Conservation (phyloP, 2,888 invertebrate genomes). For the Diarsia rubi region DNA sequence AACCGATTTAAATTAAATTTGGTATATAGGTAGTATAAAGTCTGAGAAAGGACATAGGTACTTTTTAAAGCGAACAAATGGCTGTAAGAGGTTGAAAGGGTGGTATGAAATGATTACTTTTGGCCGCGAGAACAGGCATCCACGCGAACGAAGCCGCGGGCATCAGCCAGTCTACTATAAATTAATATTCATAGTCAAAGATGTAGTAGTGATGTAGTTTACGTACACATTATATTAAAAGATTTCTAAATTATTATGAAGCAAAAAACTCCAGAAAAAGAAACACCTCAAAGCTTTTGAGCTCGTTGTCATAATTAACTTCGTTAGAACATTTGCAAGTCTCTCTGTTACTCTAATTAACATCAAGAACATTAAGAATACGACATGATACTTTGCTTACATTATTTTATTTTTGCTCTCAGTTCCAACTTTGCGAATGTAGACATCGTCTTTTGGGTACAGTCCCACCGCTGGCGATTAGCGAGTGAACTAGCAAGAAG, state of each 20-base stretch:
- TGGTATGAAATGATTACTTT: no score
- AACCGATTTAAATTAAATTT: no score
- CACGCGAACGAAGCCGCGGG: no score
- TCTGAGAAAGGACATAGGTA: no score
- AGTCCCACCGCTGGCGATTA: not conserved
- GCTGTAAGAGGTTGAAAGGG: no score
- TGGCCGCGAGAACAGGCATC: no score
- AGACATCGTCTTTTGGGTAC: not conserved
- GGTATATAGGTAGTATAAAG: no score
- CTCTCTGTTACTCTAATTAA: slow-evolving; percentile 37
- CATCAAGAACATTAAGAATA: slow-evolving; percentile 21
- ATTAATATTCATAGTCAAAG: not conserved
- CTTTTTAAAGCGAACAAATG: no score
- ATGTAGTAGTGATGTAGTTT: no score
- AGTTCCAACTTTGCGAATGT: not conserved
- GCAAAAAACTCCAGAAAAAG: not conserved
- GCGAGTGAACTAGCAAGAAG: not conserved
- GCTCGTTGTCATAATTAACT: slow-evolving; percentile 25
- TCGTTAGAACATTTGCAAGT: slow-evolving; percentile 41
- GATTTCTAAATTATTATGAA: slow-evolving; percentile 10
- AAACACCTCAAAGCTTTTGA: slow-evolving; percentile 3
- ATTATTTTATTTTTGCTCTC: not conserved
- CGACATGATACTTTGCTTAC: slow-evolving; percentile 12
- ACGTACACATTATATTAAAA: not conserved
- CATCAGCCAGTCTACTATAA: no score